Percentiles rank a stretch among this genome's conserved stretches.
These are phyloP conservation scores for Herminia tarsipennalis DNA, from an alignment of 2,888 invertebrate genomes.

Conservation along the genomic window DNA sequence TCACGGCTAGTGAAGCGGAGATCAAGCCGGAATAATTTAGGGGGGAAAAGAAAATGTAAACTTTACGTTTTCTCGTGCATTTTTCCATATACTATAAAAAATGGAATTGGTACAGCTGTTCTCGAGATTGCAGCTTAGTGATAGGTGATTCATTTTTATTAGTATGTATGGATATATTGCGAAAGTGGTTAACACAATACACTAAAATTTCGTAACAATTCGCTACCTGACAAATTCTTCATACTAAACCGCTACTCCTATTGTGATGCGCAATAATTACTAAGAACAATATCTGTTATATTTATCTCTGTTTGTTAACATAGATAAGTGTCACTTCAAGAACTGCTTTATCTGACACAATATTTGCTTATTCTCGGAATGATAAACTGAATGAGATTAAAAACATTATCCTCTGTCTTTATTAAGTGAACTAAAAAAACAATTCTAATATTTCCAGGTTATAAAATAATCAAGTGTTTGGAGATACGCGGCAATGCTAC, in stretches of 20 bases:
- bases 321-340: slow-evolving; percentile 17
- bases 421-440: slow-evolving; percentile 9
- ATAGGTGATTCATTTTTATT: too few relatives aligned
- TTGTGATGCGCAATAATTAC: background rate
- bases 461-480: slow-evolving; percentile 31
- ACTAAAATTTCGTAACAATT: too few relatives aligned
- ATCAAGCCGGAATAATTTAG: too few relatives aligned
- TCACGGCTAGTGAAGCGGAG: too few relatives aligned
- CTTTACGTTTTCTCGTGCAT: too few relatives aligned
- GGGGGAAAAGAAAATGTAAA: too few relatives aligned
- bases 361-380: slow-evolving; percentile 18
- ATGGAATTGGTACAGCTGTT: too few relatives aligned
- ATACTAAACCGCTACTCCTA: background rate
- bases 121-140: too few relatives aligned
- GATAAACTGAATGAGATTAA: slow-evolving; percentile 14
- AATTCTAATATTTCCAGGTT: slow-evolving; percentile 45
- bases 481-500: slow-evolving; percentile 59
- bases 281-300: slow-evolving; percentile 2
- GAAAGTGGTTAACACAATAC: too few relatives aligned
- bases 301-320: slow-evolving; percentile 20
- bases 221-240: too few relatives aligned
- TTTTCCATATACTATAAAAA: too few relatives aligned
- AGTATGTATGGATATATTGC: too few relatives aligned
- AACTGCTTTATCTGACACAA: slow-evolving; percentile 22
- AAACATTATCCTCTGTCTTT: slow-evolving; percentile 15